phyloP scores from a whole-genome alignment of 1,140 invertebrate species.

The Sycobia sp. region DNA sequence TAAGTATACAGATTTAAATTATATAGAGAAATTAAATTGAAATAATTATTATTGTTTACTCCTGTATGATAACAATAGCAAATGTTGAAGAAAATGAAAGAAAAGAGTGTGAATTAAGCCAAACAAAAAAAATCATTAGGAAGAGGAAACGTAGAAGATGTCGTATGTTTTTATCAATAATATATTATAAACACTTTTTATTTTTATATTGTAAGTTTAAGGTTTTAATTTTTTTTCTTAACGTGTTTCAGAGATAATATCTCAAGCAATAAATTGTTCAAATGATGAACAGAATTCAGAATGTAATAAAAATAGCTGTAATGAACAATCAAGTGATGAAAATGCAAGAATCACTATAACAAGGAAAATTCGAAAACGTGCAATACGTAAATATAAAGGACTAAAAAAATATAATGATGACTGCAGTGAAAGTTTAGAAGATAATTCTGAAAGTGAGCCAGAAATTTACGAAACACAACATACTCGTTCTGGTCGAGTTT shows the following conservation, averaged over 20 bases:
- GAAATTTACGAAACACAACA: constrained; percentile 51
- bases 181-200: not conserved
- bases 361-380: constrained; percentile 19
- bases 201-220: not conserved
- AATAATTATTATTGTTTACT: constrained; percentile 3
- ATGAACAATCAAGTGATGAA: constrained; percentile 31
- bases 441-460: constrained; percentile 44
- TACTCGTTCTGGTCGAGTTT: constrained; percentile 52
- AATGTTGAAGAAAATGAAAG: constrained; percentile 43
- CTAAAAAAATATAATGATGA: not conserved
- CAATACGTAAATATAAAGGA: constrained; percentile 27
- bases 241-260: constrained; percentile 2
- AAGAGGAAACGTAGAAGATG: constrained; percentile 36
- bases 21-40: constrained; percentile 3
- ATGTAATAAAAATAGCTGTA: constrained; percentile 15
- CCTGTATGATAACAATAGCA: constrained; percentile 37
- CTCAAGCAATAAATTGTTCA: constrained; percentile 19
- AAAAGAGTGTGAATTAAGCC: constrained; percentile 33
- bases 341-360: constrained; percentile 21
- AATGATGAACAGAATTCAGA: constrained; percentile 32
- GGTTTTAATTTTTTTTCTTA: constrained; percentile 1
- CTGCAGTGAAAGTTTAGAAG: constrained; percentile 14
- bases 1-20: constrained; percentile 40
- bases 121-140: constrained; percentile 28
- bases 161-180: constrained; percentile 36